Conservation (phyloP, 2,888 invertebrate species). For the Dorcus parallelipipedus region DNA sequence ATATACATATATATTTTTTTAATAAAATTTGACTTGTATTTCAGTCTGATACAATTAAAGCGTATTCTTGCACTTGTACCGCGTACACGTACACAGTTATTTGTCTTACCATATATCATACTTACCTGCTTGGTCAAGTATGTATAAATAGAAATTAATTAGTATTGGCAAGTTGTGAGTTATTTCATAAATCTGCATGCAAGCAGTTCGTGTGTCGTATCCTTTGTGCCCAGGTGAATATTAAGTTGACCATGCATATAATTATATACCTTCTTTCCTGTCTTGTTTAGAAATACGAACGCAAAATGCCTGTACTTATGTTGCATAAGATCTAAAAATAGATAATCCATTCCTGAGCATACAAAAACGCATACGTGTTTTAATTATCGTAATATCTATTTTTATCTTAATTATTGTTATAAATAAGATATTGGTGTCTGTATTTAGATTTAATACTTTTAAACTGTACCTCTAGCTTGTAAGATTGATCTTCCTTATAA, state of each 20-base stretch:
- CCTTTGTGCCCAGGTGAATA: constrained; percentile 38
- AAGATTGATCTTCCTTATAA: not conserved
- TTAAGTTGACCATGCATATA: constrained; percentile 36
- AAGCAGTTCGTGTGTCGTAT: constrained; percentile 35
- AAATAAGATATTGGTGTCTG: constrained; percentile 10
- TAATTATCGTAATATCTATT: too few species aligned
- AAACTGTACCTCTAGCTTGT: constrained; percentile 2
- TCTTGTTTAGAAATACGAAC: constrained; percentile 22
- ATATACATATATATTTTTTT: too few species aligned
- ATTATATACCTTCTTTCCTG: constrained; percentile 35
- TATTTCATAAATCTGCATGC: constrained; percentile 35
- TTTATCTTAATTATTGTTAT: too few species aligned
- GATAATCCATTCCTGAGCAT: not conserved
- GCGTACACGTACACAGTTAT: too few species aligned
- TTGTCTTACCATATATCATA: not conserved
- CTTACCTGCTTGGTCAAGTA: not conserved
- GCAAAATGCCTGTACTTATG: constrained; percentile 25
- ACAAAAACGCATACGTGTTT: too few species aligned
- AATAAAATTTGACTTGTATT: too few species aligned
- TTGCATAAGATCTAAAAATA: constrained; percentile 28
- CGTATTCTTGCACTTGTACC: too few species aligned
- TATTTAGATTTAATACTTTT: constrained; percentile 4
- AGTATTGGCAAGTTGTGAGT: constrained; percentile 8
- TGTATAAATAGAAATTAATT: constrained; percentile 15
- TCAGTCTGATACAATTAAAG: too few species aligned